Evolutionary conservation across 2,113 vertebrate genomes (phyloP).

Genomic region (Coptodon bakossiorum): DNA sequence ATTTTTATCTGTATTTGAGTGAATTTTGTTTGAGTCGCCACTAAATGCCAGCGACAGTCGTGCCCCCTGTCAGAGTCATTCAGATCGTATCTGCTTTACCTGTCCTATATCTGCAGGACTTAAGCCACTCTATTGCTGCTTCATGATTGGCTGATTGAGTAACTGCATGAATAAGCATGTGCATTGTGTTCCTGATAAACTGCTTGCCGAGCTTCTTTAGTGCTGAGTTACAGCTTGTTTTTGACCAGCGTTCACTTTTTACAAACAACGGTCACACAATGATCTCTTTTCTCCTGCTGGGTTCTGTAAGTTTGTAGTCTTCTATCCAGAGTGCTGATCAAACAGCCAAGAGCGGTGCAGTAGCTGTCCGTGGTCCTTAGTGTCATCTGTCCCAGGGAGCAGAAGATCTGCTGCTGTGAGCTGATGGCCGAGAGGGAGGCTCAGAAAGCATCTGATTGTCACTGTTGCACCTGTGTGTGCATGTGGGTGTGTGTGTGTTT

Average conservation of each 20-base stretch:
- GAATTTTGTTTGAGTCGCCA: background rate
- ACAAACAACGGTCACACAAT: background rate
- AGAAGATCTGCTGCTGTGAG: background rate
- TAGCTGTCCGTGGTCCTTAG: background rate
- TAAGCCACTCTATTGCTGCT: background rate
- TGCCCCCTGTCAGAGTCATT: background rate
- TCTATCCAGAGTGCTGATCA: background rate
- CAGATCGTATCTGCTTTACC: background rate
- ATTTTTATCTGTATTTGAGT: background rate
- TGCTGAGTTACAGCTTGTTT: background rate
- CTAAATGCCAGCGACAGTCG: background rate
- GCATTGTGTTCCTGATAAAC: background rate
- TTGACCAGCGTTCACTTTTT: background rate
- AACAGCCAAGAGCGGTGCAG: background rate
- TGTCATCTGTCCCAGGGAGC: background rate
- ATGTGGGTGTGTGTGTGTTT: background rate
- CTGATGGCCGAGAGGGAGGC: background rate
- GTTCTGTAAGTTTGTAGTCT: background rate
- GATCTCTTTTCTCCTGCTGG: background rate
- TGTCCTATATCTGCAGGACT: background rate
- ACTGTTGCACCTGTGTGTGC: background rate
- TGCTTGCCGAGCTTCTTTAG: background rate
- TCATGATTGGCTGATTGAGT: background rate
- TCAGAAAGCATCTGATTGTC: background rate
- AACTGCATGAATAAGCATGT: background rate